Conservation (phyloP, 2,888 invertebrate genomes). For the Cabera pusaria region DNA sequence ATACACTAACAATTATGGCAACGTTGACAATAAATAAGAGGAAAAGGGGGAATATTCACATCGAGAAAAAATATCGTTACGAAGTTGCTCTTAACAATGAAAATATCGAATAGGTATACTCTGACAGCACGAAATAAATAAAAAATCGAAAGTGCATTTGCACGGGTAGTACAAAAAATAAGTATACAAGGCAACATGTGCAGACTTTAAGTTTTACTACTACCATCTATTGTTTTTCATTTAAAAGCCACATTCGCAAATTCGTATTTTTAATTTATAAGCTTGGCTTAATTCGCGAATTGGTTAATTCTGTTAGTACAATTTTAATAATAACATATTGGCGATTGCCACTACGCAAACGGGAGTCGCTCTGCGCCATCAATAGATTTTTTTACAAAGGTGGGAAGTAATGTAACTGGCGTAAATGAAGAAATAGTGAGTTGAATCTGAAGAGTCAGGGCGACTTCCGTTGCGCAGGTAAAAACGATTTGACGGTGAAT, state of each 20-base stretch:
- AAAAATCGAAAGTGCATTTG: constrained; percentile 58
- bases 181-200: constrained; percentile 82
- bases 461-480: constrained; percentile 50
- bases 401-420: constrained; percentile 33
- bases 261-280: constrained; percentile 50
- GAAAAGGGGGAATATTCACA: constrained; percentile 69
- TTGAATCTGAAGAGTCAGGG: constrained; percentile 42
- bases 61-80: constrained; percentile 46
- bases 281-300: constrained; percentile 78
- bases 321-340: constrained; percentile 56
- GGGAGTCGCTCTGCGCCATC: constrained; percentile 47
- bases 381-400: constrained; percentile 30
- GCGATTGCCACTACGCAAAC: constrained; percentile 46
- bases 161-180: constrained; percentile 71
- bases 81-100: constrained; percentile 36
- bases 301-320: constrained; percentile 75
- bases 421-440: constrained; percentile 26
- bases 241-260: constrained; percentile 76
- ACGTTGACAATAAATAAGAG: constrained; percentile 81
- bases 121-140: constrained; percentile 73
- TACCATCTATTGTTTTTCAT: constrained; percentile 69
- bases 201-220: constrained; percentile 81
- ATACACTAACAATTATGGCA: constrained; percentile 83
- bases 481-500: constrained; percentile 22
- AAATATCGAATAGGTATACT: constrained; percentile 52